Evolutionary conservation across 2,797 vertebrate species (phyloP).

Genomic region (Amazona ochrocephala): DNA sequence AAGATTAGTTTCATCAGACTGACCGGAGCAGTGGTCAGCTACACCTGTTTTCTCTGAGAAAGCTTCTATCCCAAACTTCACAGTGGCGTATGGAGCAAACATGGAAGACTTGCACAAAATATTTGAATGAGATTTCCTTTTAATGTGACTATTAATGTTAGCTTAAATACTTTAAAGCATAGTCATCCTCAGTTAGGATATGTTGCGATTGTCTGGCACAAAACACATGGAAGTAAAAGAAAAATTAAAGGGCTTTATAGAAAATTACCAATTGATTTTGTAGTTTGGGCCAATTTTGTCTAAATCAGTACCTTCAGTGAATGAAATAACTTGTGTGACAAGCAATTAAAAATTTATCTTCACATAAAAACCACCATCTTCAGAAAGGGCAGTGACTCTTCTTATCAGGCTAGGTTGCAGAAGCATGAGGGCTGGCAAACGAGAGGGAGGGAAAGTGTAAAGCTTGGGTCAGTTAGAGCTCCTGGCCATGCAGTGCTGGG

Average conservation of each 20-base stretch:
- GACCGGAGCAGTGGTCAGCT: not conserved
- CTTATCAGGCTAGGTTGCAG: not conserved
- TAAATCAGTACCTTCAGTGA: not conserved
- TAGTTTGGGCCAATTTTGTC: not conserved
- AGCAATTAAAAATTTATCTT: not conserved
- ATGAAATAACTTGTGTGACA: accelerated
- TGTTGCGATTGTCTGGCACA: not conserved
- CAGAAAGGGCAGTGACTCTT: not conserved
- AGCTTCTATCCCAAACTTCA: not conserved
- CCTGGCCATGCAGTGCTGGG: not conserved
- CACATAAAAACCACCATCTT: not conserved
- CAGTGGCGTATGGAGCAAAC: not conserved
- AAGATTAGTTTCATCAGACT: not conserved
- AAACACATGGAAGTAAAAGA: not conserved
- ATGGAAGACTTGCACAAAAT: not conserved
- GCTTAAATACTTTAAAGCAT: not conserved
- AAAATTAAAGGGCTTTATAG: not conserved
- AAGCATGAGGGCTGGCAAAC: not conserved
- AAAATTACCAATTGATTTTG: not conserved
- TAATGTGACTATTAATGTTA: not conserved
- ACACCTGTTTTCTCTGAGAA: not conserved
- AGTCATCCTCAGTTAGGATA: accelerated
- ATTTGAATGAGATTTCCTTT: not conserved
- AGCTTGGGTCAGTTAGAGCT: not conserved
- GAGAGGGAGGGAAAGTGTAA: not conserved